A percentile compares a stretch with the other conserved stretches of the same genome.
phyloP scores from a whole-genome alignment of 2,888 invertebrate genomes.

The Dinocampus coccinellae region DNA sequence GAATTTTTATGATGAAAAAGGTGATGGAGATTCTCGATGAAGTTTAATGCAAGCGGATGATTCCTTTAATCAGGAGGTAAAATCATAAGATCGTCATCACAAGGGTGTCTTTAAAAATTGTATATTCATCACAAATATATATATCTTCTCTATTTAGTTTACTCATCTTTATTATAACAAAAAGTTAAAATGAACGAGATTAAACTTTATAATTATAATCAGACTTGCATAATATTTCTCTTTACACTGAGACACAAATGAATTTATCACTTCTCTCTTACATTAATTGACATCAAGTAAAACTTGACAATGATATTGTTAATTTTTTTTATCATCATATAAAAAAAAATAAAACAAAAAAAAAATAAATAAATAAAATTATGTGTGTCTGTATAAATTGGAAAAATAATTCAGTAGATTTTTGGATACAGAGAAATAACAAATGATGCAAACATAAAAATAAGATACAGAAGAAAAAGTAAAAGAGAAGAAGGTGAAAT shows the following conservation, averaged over 20 bases:
- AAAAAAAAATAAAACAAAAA: too few relatives aligned
- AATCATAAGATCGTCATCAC: too few relatives aligned
- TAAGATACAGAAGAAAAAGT: slow-evolving; percentile 8
- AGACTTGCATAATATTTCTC: neutral
- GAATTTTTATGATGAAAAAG: neutral
- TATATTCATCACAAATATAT: neutral
- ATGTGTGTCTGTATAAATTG: neutral
- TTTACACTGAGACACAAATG: neutral
- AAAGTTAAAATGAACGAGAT: neutral
- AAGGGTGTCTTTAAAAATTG: neutral
- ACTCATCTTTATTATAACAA: neutral
- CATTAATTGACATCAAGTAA: neutral
- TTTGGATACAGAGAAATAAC: neutral
- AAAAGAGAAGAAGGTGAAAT: neutral
- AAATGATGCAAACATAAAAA: slow-evolving; percentile 8
- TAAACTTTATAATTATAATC: neutral
- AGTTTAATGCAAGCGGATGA: slow-evolving; percentile 14
- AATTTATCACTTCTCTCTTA: neutral
- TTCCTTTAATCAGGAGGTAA: slow-evolving; percentile 25
- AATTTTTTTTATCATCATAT: neutral
- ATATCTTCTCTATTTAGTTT: neutral
- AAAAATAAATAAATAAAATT: too few relatives aligned
- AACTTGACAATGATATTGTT: neutral
- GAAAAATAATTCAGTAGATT: neutral
- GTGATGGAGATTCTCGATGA: slow-evolving; percentile 14